Percentiles rank a stretch among this genome's conserved stretches.
Evolutionary conservation across 1,140 invertebrate genomes (phyloP).

Genomic region (Saccostrea echinata): DNA sequence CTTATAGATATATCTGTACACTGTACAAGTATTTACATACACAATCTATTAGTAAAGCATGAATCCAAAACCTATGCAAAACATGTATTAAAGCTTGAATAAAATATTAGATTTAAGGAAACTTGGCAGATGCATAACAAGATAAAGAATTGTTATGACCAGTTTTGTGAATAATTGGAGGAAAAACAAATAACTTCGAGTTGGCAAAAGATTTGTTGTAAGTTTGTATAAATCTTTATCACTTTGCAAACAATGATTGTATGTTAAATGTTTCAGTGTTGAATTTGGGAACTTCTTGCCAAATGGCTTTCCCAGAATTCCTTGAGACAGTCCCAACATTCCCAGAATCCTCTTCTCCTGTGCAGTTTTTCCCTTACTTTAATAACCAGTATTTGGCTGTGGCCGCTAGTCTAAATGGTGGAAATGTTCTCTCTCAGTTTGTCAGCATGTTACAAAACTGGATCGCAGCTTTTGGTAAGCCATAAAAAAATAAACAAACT

Average conservation of each 20-base stretch:
- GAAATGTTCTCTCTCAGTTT: conserved; percentile 91
- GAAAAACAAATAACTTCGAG: too few species aligned
- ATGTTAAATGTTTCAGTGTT: conserved; percentile 83
- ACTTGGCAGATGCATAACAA: too few species aligned
- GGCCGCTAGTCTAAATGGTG: conserved; percentile 92
- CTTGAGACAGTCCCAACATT: conserved; percentile 48
- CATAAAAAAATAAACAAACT: too few species aligned
- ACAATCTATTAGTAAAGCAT: too few species aligned
- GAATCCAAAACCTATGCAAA: too few species aligned
- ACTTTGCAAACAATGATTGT: not conserved
- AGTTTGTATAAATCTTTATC: not conserved
- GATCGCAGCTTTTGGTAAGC: conserved; percentile 86
- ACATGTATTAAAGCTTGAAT: too few species aligned
- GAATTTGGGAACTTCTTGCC: conserved; percentile 94
- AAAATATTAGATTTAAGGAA: too few species aligned
- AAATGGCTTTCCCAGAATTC: conserved; percentile 86
- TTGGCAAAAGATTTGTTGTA: too few species aligned
- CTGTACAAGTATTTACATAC: too few species aligned
- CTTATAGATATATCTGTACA: too few species aligned
- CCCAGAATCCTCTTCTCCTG: conserved; percentile 63
- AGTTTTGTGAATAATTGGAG: too few species aligned
- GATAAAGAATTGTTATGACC: too few species aligned
- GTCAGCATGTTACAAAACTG: conserved; percentile 91
- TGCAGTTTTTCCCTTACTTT: conserved; percentile 91
- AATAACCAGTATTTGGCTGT: conserved; percentile 88